phyloP scores from a whole-genome alignment of 2,888 invertebrate species.

The Stratiomys singularior region DNA sequence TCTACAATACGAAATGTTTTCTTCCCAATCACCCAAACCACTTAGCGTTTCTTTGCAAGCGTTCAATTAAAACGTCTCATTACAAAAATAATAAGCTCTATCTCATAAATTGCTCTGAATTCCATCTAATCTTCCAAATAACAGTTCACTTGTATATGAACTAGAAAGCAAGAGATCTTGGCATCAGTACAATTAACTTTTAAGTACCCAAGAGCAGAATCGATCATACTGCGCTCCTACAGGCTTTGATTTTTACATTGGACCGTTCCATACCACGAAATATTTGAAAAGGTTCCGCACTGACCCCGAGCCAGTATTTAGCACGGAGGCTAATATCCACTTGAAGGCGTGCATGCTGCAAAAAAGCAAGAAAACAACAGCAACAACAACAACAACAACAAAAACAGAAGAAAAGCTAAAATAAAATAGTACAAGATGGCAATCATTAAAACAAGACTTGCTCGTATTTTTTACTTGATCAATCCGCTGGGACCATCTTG shows the following conservation, averaged over 20 bases:
- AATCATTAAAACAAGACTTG: constrained; percentile 13
- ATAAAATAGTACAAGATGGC: background rate
- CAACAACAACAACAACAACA: too few relatives aligned
- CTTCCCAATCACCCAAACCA: too few relatives aligned
- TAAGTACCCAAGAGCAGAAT: constrained; percentile 10
- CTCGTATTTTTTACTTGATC: background rate
- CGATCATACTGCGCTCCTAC: constrained; percentile 2
- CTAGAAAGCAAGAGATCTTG: background rate
- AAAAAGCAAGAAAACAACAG: background rate
- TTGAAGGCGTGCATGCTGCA: background rate
- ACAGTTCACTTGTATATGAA: background rate
- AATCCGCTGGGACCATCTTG: background rate
- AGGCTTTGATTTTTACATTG: background rate
- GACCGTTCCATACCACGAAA: too few relatives aligned
- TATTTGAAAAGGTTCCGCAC: background rate
- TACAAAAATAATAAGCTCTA: constrained; percentile 3
- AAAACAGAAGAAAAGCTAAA: background rate
- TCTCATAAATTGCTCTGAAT: constrained; percentile 24
- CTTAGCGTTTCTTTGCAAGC: background rate
- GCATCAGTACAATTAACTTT: constrained; percentile 5
- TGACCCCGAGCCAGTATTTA: background rate
- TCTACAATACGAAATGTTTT: too few relatives aligned
- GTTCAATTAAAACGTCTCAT: constrained; percentile 22
- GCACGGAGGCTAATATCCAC: constrained; percentile 9
- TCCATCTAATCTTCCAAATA: background rate